Evolutionary conservation across 2,888 invertebrate species (phyloP).

Genomic region (Nephrotoma guestfalica): DNA sequence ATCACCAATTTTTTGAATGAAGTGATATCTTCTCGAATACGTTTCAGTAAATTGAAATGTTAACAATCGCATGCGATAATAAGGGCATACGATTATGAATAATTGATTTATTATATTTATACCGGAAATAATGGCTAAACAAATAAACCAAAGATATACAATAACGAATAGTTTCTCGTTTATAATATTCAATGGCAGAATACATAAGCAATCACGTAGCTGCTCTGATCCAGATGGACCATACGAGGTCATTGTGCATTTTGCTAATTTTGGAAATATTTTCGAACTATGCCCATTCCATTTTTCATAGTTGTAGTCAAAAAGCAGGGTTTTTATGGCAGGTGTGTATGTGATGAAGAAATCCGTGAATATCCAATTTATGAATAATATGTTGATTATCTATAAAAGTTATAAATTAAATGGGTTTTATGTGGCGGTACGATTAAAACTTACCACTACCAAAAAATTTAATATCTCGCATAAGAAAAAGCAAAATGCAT

Average conservation of each 20-base stretch:
- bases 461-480: conserved; percentile 60
- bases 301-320: conserved; percentile 20
- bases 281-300: conserved; percentile 27
- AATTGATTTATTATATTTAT: conserved; percentile 37
- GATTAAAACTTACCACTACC: conserved; percentile 46
- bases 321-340: conserved; percentile 22
- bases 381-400: conserved; percentile 23
- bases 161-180: conserved; percentile 67
- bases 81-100: background rate
- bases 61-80: background rate
- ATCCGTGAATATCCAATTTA: conserved; percentile 25
- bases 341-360: conserved; percentile 26
- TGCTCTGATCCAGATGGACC: conserved; percentile 71
- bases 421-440: no score
- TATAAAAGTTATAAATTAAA: conserved; percentile 9
- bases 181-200: conserved; percentile 62
- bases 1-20: conserved; percentile 44
- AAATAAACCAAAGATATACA: conserved; percentile 59
- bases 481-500: conserved; percentile 48
- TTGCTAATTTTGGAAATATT: conserved; percentile 53
- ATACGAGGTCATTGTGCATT: conserved; percentile 74
- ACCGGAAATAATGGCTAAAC: conserved; percentile 44
- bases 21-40: conserved; percentile 12
- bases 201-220: conserved; percentile 60
- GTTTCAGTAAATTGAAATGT: background rate